Evolutionary conservation across 2,797 vertebrate species (phyloP), one percentile per base, ranked within the genome.

Genomic region (Fundulus diaphanus): DNA sequence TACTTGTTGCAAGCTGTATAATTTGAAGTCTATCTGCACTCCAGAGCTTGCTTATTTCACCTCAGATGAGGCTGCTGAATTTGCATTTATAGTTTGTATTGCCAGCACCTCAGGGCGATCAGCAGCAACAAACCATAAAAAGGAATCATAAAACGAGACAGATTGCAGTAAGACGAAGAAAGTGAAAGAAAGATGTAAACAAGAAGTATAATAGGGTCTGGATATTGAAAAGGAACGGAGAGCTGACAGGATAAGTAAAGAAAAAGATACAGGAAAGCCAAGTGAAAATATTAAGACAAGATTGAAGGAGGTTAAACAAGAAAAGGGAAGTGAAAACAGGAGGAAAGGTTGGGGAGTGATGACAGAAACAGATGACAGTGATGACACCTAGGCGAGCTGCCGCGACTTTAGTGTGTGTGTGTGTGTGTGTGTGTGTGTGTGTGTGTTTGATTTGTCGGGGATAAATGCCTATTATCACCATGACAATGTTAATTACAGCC

Each of bases 401-500:
- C 87, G 67, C 77, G 86, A 89, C 82, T 84, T n/a, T n/a, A n/a
- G n/a, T n/a, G n/a, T n/a, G n/a, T n/a, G 79, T 70, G 74, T 70
- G 46, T 57, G 74, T 40, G 72, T 74, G 61, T 68, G 74, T 52
- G 70, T 65, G 37, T 40, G 48, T 5, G 54, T 37, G 56, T 72
- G 78, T 78, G 78, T 82, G 82, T 71, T 78, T 81, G 88, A 90
- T 90, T 87, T 91, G 79, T 92, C 89, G 90, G 88, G 92, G 90
- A 93, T 94, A 94, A 96, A 96, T 95, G 96, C 95, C 95, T 96
- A 97, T 97, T 95, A 97, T 96, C 96, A 95, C 93, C 93, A 92
- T 96, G 96, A 97, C 96, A 95, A 95, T 94, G 95, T 96, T 97
- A 97, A 97, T 97, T 97, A 96, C 89, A 91, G 93, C 95, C 93